phyloP scores from a whole-genome alignment of 2,113 vertebrate genomes.

The Semicossyphus pulcher region DNA sequence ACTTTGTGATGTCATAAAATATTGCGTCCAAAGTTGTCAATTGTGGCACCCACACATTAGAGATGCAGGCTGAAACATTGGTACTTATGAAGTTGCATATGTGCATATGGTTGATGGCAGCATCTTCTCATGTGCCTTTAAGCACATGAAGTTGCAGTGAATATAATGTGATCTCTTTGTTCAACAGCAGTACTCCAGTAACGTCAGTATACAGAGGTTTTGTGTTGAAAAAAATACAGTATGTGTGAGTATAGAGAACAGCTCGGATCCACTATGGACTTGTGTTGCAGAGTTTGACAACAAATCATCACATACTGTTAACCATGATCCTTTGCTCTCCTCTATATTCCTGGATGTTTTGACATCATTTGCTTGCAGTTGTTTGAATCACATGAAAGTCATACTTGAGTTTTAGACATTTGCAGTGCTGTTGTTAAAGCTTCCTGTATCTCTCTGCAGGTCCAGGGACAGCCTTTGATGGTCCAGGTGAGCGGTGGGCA shows the following conservation, averaged over 20 bases:
- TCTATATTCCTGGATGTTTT: constrained; percentile 13
- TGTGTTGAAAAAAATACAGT: background rate
- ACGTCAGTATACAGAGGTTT: background rate
- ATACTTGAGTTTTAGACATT: background rate
- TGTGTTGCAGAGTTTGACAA: constrained; percentile 1
- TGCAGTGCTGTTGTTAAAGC: constrained; percentile 30
- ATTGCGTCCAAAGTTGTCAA: background rate
- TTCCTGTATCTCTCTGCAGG: constrained; percentile 77
- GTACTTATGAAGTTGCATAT: background rate
- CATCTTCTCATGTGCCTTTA: constrained; percentile 1
- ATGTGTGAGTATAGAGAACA: background rate
- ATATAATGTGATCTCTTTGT: background rate
- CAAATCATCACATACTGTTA: constrained; percentile 1
- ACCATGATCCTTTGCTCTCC: background rate
- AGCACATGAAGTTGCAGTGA: background rate
- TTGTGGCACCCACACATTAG: constrained; percentile 2
- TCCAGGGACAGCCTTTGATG: constrained; percentile 98
- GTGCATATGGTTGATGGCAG: constrained; percentile 1
- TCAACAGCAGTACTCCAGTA: background rate
- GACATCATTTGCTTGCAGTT: constrained; percentile 16
- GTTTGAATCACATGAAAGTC: background rate
- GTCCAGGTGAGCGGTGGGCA: constrained; percentile 99
- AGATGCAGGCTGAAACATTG: constrained; percentile 11
- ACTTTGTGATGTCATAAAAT: background rate
- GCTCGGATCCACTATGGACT: background rate